Evolutionary conservation across 1,140 invertebrate genomes (phyloP).

Genomic region (Aradophagus sp.): DNA sequence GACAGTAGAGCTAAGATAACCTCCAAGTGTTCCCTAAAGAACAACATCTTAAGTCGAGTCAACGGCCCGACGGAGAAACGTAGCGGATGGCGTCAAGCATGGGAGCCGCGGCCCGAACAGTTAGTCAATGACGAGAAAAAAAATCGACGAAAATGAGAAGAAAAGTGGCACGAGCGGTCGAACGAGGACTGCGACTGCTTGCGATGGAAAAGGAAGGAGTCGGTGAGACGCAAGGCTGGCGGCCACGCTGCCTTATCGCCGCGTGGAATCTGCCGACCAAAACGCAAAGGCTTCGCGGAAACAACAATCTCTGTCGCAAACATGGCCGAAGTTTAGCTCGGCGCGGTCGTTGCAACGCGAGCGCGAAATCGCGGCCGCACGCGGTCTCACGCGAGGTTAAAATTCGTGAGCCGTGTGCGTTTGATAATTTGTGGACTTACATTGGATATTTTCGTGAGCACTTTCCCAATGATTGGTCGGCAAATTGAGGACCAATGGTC

Average conservation of each 20-base stretch:
- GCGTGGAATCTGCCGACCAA: neutral
- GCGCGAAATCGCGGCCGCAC: constrained; percentile 12
- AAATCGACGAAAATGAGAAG: no score
- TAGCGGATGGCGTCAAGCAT: no score
- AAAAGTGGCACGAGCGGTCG: no score
- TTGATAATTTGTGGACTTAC: constrained; percentile 87
- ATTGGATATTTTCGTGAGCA: constrained; percentile 82
- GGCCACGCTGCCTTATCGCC: neutral
- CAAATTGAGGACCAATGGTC: constrained; percentile 81
- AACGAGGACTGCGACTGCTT: no score
- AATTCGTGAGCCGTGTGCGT: constrained; percentile 63
- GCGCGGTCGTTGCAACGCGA: neutral
- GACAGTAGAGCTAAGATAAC: no score
- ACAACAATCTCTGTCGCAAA: constrained; percentile 53
- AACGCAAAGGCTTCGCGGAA: constrained; percentile 1
- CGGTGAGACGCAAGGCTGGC: neutral
- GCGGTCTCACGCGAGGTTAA: constrained; percentile 47
- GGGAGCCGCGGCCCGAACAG: no score
- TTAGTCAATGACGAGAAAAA: no score
- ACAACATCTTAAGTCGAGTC: no score
- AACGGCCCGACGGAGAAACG: no score
- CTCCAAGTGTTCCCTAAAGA: no score
- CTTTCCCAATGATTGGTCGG: constrained; percentile 82
- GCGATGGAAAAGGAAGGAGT: no score
- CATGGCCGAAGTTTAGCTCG: constrained; percentile 58